Conservation (phyloP, 2,797 vertebrate genomes). For the Arnoldichthys spilopterus region DNA sequence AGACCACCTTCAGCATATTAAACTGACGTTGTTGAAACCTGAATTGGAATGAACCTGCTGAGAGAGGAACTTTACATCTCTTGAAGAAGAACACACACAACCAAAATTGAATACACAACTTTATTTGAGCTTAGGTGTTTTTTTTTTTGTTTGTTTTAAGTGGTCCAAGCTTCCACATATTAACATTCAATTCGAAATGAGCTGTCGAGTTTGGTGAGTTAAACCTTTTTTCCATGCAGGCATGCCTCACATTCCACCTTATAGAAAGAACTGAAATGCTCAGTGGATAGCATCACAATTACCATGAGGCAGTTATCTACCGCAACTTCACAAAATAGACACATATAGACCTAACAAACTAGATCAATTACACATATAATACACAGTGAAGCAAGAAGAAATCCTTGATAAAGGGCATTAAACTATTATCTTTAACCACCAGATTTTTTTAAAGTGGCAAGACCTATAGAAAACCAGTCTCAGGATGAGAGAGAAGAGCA, state of each 20-base stretch:
- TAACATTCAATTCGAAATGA: constrained; percentile 23
- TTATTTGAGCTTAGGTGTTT: constrained; percentile 14
- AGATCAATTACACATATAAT: neutral
- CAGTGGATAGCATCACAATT: constrained; percentile 12
- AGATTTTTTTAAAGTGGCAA: neutral
- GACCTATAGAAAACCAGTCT: neutral
- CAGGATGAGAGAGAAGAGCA: neutral
- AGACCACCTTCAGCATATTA: too few species aligned
- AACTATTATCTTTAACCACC: constrained; percentile 7
- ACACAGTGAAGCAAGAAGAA: neutral
- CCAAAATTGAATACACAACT: neutral
- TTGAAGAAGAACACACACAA: too few species aligned
- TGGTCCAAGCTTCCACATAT: constrained; percentile 14
- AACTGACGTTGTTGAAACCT: too few species aligned
- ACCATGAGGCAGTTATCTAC: neutral
- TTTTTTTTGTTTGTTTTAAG: neutral
- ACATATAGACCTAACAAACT: neutral
- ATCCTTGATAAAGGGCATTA: neutral
- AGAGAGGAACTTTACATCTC: too few species aligned
- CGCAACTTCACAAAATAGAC: neutral
- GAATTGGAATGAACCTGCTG: too few species aligned
- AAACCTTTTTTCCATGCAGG: neutral
- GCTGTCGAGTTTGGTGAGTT: constrained; percentile 15
- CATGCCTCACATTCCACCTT: neutral
- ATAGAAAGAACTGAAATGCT: neutral